Conservation (phyloP, 2,797 vertebrate genomes). For the Melanotaenia trifasciata region DNA sequence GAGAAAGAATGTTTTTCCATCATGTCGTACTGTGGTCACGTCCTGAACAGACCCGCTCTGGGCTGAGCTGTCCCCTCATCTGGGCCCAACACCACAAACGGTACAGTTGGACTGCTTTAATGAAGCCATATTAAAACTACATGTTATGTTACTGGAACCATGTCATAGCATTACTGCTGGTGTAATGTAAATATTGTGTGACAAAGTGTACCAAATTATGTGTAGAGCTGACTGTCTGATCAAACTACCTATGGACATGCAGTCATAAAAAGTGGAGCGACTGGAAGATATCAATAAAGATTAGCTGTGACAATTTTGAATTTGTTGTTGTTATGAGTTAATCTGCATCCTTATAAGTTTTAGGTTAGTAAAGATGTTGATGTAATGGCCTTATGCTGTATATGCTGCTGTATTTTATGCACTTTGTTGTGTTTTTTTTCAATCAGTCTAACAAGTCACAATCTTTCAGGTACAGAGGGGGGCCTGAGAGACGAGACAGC, state of each 20-base stretch:
- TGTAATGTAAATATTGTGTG: constrained; percentile 84
- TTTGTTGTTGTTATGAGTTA: constrained; percentile 4
- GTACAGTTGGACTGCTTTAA: constrained; percentile 83
- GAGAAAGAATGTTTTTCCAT: constrained; percentile 33
- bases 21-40: constrained; percentile 31
- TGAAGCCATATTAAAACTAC: constrained; percentile 88
- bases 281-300: constrained; percentile 85
- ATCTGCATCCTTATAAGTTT: constrained; percentile 22
- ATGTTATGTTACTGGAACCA: constrained; percentile 84
- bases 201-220: constrained; percentile 81
- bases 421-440: constrained; percentile 81
- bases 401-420: constrained; percentile 37
- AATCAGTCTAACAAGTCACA: constrained; percentile 91
- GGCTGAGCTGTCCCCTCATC: constrained; percentile 27
- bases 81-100: constrained; percentile 35
- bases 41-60: constrained; percentile 16
- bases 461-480: constrained; percentile 90
- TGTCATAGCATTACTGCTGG: constrained; percentile 82
- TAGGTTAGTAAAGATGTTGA: constrained; percentile 17
- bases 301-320: constrained; percentile 80
- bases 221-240: constrained; percentile 77
- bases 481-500: constrained; percentile 88
- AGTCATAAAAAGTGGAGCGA: constrained; percentile 73
- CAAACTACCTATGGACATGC: constrained; percentile 77
- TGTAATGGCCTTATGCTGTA: constrained; percentile 18